phyloP scores from a whole-genome alignment of 1,140 invertebrate species.

The Myzus persicae region DNA sequence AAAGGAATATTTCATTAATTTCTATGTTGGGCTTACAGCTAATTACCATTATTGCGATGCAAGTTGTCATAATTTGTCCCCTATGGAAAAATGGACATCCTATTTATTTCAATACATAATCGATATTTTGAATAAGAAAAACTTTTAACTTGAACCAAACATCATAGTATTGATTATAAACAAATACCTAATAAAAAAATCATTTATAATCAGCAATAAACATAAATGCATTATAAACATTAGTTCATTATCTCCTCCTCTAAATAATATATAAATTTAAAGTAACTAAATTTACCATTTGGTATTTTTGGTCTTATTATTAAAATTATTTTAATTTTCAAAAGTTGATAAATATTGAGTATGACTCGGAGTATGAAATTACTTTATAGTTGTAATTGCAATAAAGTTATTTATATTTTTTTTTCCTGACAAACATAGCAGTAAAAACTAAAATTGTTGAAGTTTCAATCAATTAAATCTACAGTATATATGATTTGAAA shows the following conservation, averaged over 20 bases:
- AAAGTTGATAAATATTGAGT: neutral
- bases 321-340: slow-evolving; percentile 12
- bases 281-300: neutral
- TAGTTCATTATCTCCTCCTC: neutral
- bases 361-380: neutral
- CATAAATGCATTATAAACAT: neutral
- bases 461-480: slow-evolving; percentile 18
- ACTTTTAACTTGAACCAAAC: neutral
- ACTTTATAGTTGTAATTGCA: neutral
- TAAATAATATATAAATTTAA: slow-evolving; percentile 8
- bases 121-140: neutral
- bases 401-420: neutral
- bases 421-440: neutral
- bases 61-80: slow-evolving; percentile 21
- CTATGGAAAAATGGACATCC: neutral
- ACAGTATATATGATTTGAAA: neutral
- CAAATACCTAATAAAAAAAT: neutral
- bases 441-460: neutral
- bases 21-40: neutral
- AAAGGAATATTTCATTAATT: slow-evolving; percentile 43
- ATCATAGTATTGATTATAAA: neutral
- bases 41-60: slow-evolving; percentile 34
- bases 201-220: neutral
- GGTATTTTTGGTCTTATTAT: slow-evolving; percentile 2
- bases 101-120: slow-evolving; percentile 17